These are phyloP conservation scores for Mimumesa dahlbomi DNA, from an alignment of 2,888 invertebrate species.

Conservation along the genomic window DNA sequence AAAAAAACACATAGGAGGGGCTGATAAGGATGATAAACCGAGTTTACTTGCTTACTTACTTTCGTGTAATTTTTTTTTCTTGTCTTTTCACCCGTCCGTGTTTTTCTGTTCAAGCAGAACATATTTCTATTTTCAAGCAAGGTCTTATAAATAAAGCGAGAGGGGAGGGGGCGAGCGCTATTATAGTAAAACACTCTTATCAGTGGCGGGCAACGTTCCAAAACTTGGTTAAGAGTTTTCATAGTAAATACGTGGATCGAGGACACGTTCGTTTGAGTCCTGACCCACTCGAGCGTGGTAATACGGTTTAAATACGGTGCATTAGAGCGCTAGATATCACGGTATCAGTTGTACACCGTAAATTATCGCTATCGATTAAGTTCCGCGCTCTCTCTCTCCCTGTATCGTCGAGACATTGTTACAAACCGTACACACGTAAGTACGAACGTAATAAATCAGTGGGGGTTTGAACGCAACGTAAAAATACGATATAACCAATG, in stretches of 20 bases:
- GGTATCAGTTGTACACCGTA: slow-evolving; percentile 7
- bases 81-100: no score
- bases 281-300: slow-evolving; percentile 40
- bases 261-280: slow-evolving; percentile 53
- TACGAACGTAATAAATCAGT: no score
- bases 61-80: no score
- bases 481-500: no score
- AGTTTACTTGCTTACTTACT: no score
- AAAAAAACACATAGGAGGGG: no score
- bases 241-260: slow-evolving; percentile 50
- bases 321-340: not conserved
- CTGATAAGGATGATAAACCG: no score
- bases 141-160: not conserved
- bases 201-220: slow-evolving; percentile 48
- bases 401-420: not conserved
- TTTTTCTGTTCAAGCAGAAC: no score
- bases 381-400: not conserved
- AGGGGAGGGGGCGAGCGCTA: not conserved
- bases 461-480: no score
- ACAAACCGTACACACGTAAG: no score
- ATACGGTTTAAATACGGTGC: slow-evolving; percentile 30
- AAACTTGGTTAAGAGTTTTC: slow-evolving; percentile 49
- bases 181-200: slow-evolving; percentile 46
- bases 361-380: slow-evolving; percentile 7
- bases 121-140: not conserved